These are phyloP conservation scores for Vulpes vulpes DNA, from an alignment of 2,113 vertebrate species.

Conservation along the genomic window DNA sequence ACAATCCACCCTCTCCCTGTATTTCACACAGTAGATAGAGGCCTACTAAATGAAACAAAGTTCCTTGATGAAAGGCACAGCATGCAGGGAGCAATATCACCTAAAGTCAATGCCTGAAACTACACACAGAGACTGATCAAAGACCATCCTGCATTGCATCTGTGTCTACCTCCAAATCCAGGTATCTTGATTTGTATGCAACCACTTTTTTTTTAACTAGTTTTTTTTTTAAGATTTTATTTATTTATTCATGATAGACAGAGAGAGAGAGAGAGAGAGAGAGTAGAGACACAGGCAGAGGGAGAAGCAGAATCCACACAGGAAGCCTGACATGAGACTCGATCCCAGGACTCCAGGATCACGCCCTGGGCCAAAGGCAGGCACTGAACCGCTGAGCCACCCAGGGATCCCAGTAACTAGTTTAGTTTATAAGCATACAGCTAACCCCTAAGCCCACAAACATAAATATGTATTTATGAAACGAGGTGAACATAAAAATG, in stretches of 20 bases:
- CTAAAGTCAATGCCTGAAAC: conserved; percentile 27
- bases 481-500: not conserved
- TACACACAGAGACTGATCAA: not conserved
- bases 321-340: too few relatives aligned
- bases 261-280: too few relatives aligned
- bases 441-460: not conserved
- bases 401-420: too few relatives aligned
- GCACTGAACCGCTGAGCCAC: too few relatives aligned
- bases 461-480: not conserved
- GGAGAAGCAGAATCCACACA: too few relatives aligned
- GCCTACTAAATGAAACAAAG: not conserved
- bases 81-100: not conserved
- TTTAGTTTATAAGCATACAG: not conserved
- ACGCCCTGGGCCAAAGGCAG: too few relatives aligned
- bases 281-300: too few relatives aligned
- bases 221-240: too few relatives aligned
- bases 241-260: too few relatives aligned
- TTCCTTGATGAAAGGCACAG: conserved; percentile 50
- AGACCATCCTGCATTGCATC: not conserved
- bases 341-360: too few relatives aligned
- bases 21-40: not conserved
- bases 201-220: not conserved
- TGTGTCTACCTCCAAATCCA: not conserved
- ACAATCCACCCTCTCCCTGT: not conserved
- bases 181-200: not conserved